phyloP scores from a whole-genome alignment of 2,113 vertebrate species.

The Scolopax mira region DNA sequence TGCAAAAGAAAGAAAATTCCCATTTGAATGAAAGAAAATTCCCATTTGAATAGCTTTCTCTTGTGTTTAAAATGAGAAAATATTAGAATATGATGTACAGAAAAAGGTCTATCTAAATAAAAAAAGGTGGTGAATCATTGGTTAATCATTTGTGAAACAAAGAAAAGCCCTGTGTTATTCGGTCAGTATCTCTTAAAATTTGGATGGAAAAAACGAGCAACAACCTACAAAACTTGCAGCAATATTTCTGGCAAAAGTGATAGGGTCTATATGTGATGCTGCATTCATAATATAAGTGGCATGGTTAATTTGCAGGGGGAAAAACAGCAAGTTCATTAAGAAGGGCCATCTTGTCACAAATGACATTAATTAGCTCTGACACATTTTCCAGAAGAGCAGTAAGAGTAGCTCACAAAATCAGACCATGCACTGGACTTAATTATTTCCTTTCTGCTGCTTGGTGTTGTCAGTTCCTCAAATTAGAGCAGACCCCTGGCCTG shows the following conservation, averaged over 20 bases:
- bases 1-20: background rate
- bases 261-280: background rate
- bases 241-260: background rate
- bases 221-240: background rate
- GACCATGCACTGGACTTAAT: background rate
- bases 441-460: background rate
- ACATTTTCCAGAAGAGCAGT: background rate
- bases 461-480: background rate
- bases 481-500: background rate
- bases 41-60: background rate
- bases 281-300: background rate
- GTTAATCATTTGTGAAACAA: background rate
- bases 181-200: background rate
- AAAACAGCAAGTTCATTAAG: background rate
- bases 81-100: background rate
- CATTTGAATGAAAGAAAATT: background rate
- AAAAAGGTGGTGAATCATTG: background rate
- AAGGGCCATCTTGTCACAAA: background rate
- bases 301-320: background rate
- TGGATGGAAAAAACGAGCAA: background rate
- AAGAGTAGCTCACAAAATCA: background rate
- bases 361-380: conserved; percentile 4
- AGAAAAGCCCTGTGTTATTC: background rate
- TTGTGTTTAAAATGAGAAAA: background rate
- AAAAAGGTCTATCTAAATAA: background rate